Percentiles rank a stretch among this genome's conserved stretches.
Evolutionary conservation across 2,888 invertebrate species (phyloP).

Genomic region (Notodonta dromedarius): DNA sequence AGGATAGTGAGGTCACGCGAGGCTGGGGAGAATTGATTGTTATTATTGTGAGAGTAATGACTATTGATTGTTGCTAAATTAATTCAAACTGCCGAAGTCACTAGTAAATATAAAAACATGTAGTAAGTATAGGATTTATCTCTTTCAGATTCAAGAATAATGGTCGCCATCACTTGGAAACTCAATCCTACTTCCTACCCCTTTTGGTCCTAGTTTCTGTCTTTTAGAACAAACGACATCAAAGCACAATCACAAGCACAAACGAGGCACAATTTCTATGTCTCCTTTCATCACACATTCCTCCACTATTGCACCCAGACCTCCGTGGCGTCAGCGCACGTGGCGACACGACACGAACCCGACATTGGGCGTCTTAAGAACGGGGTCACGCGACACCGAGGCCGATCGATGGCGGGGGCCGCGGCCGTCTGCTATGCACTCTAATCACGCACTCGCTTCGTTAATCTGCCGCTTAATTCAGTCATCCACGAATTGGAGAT

Average conservation of each 20-base stretch:
- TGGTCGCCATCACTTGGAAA: too few species aligned
- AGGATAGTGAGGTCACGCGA: slow-evolving; percentile 20
- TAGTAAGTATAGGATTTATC: too few species aligned
- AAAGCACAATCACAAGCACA: too few species aligned
- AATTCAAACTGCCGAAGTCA: not conserved
- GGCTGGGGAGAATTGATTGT: slow-evolving; percentile 22
- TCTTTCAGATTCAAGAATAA: too few species aligned
- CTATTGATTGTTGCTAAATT: not conserved
- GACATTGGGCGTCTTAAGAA: not conserved
- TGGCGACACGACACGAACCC: not conserved
- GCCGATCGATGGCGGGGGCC: slow-evolving; percentile 42
- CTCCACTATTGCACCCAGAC: not conserved
- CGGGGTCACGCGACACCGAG: slow-evolving; percentile 34
- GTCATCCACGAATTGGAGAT: slow-evolving; percentile 15
- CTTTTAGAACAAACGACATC: too few species aligned
- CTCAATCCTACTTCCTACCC: too few species aligned
- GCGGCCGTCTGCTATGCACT: slow-evolving; percentile 25
- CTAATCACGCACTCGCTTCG: slow-evolving; percentile 40
- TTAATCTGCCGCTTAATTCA: slow-evolving; percentile 37
- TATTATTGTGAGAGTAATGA: slow-evolving; percentile 1
- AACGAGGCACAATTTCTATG: too few species aligned
- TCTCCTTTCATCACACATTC: not conserved
- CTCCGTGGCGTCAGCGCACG: not conserved
- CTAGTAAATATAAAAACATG: too few species aligned
- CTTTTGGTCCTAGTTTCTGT: too few species aligned